phyloP scores from a whole-genome alignment of 1,140 invertebrate species.

The Trichomalopsis sarcophagae region DNA sequence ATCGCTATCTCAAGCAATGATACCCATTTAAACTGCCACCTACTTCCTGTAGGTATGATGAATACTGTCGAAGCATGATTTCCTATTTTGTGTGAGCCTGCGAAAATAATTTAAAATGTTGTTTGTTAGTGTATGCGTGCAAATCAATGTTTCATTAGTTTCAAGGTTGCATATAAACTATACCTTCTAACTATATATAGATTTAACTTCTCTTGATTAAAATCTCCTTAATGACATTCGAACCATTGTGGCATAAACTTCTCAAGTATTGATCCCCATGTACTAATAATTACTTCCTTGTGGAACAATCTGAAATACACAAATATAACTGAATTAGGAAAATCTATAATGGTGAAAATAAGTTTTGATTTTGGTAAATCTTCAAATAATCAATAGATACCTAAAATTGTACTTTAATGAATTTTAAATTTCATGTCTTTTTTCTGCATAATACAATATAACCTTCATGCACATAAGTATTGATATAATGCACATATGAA shows the following conservation, averaged over 20 bases:
- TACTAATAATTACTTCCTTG: too few species aligned
- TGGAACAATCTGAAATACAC: background rate
- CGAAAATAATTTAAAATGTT: background rate
- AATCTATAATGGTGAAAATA: too few species aligned
- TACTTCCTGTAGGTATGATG: constrained; percentile 37
- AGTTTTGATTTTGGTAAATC: too few species aligned
- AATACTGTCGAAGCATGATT: constrained; percentile 30
- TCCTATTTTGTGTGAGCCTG: constrained; percentile 30
- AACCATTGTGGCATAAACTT: background rate
- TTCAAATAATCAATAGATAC: too few species aligned
- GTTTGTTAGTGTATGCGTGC: background rate
- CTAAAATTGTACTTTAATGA: too few species aligned
- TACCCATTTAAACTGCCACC: background rate
- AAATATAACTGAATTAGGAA: background rate
- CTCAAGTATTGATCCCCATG: background rate
- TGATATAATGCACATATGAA: background rate
- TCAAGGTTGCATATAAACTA: background rate
- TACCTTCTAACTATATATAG: constrained; percentile 6
- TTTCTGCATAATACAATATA: too few species aligned
- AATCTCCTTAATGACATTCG: background rate
- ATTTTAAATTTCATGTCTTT: too few species aligned
- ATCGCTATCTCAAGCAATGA: constrained; percentile 48
- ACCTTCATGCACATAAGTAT: background rate
- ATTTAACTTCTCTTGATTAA: background rate
- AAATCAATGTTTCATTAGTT: background rate